phyloP scores from a whole-genome alignment of 2,113 vertebrate genomes.

The Microtus pennsylvanicus region DNA sequence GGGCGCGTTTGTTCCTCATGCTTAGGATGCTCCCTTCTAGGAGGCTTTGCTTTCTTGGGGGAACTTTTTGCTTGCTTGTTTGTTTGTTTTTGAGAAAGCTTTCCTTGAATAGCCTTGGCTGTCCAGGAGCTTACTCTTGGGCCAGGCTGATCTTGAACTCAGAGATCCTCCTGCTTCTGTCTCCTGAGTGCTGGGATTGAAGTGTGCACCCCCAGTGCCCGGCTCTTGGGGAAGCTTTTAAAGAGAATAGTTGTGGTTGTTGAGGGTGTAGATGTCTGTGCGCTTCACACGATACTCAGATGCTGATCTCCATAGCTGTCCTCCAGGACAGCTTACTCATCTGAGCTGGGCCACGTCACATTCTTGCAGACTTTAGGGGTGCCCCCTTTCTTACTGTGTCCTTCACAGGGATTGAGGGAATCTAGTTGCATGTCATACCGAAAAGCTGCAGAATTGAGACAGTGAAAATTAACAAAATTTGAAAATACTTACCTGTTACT shows the following conservation, averaged over 20 bases:
- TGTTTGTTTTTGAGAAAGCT: not conserved
- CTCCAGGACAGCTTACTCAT: not conserved
- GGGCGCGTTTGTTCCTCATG: not conserved
- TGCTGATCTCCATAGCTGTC: not conserved
- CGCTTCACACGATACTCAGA: not conserved
- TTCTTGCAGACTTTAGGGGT: not conserved
- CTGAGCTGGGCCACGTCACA: not conserved
- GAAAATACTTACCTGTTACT: not conserved
- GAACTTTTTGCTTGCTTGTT: not conserved
- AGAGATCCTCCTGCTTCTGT: not conserved
- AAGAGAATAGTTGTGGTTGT: slow-evolving; percentile 31
- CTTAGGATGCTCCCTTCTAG: not conserved
- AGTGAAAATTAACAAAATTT: not conserved
- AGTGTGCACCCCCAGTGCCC: not conserved
- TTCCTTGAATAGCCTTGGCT: not conserved
- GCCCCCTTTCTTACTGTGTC: not conserved
- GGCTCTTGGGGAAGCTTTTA: not conserved
- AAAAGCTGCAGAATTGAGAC: not conserved
- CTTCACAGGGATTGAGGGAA: not conserved
- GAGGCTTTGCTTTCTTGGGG: not conserved
- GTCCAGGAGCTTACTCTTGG: not conserved
- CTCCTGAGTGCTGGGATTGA: not conserved
- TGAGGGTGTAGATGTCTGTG: not conserved
- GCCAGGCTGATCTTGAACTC: not conserved
- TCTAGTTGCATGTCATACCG: not conserved